Base-by-base conservation (phyloP, 2,113 vertebrate genomes). In the Malurus melanocephalus region DNA sequence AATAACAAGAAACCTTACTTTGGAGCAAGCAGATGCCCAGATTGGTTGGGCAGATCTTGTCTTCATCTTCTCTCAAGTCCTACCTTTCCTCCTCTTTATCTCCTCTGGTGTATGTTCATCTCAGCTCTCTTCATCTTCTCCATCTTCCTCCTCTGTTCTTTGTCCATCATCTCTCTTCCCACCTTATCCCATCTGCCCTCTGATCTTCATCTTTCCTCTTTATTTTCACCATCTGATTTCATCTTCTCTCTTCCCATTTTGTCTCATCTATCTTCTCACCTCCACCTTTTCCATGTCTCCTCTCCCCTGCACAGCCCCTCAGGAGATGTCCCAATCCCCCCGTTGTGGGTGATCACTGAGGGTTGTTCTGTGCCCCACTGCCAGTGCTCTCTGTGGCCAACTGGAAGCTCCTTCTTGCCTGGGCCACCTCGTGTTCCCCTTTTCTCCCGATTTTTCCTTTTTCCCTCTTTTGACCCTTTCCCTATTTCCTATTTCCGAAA, bases 301-400 rank as follows among this genome's bases (percentile, higher is more conserved):
- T 26, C 28, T 64, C 18, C n/a, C 43, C 46, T 76, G 27, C 19
- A 35, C n/a, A 77, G 46, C 46, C 26, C 38, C 46, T 55, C 59
- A 24, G 79, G 62, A 40, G 20, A 9, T 3, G 9, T 0, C 52
- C 48, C 48, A 61, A 24, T 26, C 40, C 17, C 22, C 51, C 68
- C 48, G 4, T 0, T 2, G 12, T 1, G 27, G 13, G 4, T 27
- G 38, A 53, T 5, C 64, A 11, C 9, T n/a, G 33, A 53, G 32
- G 45, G 16, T n/a, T 15, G 21, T 35, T 61, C 30, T 32, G 10
- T 17, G 35, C 26, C 28, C 42, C 42, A 8, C 10, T 38, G 20
- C 57, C 66, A 46, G 9, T 3, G 0, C 33, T 19, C 68, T 6
- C 12, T 9, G n/a, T 15, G 42, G 5, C 49, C 87, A 92, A 2